These are phyloP conservation scores for Glomeris maerens DNA, from an alignment of 1,140 invertebrate species.

Conservation along the genomic window DNA sequence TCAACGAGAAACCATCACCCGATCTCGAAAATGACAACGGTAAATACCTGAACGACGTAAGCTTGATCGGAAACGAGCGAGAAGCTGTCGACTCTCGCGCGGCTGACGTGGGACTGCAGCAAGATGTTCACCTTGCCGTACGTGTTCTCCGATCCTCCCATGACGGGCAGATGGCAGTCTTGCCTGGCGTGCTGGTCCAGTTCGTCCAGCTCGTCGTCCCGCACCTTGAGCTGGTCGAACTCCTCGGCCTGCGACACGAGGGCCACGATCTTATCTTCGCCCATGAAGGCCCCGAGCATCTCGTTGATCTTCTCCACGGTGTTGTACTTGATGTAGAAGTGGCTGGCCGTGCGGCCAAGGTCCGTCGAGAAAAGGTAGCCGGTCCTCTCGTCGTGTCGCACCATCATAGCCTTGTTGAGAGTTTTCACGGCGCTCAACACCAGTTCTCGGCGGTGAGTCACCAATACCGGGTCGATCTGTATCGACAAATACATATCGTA, in stretches of 20 bases:
- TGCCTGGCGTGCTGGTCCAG: constrained; percentile 55
- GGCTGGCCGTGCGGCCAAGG: constrained; percentile 86
- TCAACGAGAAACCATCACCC: too few species aligned
- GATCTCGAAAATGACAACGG: background rate
- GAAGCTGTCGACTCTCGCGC: constrained; percentile 62
- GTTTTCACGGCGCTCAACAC: constrained; percentile 63
- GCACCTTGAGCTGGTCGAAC: constrained; percentile 75
- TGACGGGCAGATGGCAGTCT: constrained; percentile 57
- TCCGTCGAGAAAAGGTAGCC: constrained; percentile 73
- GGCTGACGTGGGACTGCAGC: constrained; percentile 78
- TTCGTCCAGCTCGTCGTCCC: constrained; percentile 89
- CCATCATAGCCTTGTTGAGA: constrained; percentile 87
- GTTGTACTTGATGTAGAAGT: constrained; percentile 95
- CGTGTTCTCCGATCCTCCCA: constrained; percentile 71
- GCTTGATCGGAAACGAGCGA: constrained; percentile 85
- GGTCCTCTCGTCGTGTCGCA: constrained; percentile 70
- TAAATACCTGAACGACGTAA: constrained; percentile 70
- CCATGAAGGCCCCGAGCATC: constrained; percentile 60
- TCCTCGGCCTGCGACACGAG: constrained; percentile 85
- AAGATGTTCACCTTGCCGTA: constrained; percentile 96
- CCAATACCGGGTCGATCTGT: constrained; percentile 61
- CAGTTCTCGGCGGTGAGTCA: constrained; percentile 53
- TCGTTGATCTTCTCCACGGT: constrained; percentile 84
- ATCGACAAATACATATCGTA: background rate
- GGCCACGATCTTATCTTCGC: constrained; percentile 66